These are phyloP conservation scores for Bothrops jararaca DNA, from an alignment of 2,113 vertebrate species.

Conservation along the genomic window DNA sequence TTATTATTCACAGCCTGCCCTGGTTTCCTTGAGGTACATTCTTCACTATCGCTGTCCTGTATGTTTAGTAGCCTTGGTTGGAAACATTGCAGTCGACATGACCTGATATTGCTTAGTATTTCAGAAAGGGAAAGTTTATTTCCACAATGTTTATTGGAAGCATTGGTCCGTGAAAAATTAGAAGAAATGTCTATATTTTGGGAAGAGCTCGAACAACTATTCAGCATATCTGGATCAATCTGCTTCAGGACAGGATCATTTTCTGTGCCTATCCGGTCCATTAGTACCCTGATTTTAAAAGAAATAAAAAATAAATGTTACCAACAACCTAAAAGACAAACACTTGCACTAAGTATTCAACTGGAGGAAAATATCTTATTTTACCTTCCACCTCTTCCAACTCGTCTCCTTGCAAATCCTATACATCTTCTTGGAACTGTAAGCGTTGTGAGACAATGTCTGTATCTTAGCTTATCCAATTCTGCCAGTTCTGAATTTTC, in stretches of 20 bases:
- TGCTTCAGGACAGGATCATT: slow-evolving; percentile 80
- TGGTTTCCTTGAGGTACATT: slow-evolving; percentile 80
- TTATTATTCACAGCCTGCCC: slow-evolving; percentile 75
- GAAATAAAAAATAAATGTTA: slow-evolving; percentile 10
- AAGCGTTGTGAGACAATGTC: slow-evolving; percentile 86
- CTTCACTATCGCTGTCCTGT: slow-evolving; percentile 75
- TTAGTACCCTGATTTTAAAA: slow-evolving; percentile 73
- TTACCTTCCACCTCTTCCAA: slow-evolving; percentile 91
- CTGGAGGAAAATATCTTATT: background rate
- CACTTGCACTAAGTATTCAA: background rate
- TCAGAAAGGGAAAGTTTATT: slow-evolving; percentile 84
- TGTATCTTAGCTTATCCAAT: slow-evolving; percentile 75
- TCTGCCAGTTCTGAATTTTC: slow-evolving; percentile 73
- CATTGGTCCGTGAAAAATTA: slow-evolving; percentile 79
- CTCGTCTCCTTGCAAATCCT: slow-evolving; percentile 81
- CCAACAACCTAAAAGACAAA: background rate
- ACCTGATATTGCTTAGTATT: slow-evolving; percentile 89
- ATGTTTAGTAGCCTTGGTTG: slow-evolving; percentile 79
- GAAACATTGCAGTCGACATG: slow-evolving; percentile 88
- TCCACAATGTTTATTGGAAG: slow-evolving; percentile 83
- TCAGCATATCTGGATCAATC: slow-evolving; percentile 83
- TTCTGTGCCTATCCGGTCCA: slow-evolving; percentile 85
- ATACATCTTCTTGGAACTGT: slow-evolving; percentile 82
- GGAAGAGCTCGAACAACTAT: slow-evolving; percentile 74
- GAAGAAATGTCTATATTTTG: slow-evolving; percentile 76